Percentiles rank a stretch among this genome's conserved stretches.
Conservation (phyloP, 2,113 vertebrate genomes). For the Stercorarius parasiticus region DNA sequence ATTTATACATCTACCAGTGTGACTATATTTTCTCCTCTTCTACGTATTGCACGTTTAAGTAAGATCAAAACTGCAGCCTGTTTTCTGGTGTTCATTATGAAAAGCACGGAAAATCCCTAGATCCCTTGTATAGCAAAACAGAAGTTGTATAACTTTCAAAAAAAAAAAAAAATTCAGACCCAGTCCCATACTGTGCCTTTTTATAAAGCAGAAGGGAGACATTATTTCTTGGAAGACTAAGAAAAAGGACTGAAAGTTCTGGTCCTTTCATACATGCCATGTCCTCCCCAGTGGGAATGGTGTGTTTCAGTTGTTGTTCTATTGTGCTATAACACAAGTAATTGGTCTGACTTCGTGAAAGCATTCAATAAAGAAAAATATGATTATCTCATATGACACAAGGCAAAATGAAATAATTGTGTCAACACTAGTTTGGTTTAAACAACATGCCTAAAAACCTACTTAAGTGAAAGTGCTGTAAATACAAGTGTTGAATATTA, state of each 20-base stretch:
- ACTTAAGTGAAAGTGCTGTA: constrained; percentile 58
- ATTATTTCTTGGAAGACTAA: neutral
- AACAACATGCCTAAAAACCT: constrained; percentile 61
- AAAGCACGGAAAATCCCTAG: neutral
- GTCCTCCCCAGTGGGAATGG: neutral
- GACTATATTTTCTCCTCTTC: neutral
- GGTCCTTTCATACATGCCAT: neutral
- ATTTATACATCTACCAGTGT: neutral
- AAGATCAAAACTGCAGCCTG: neutral
- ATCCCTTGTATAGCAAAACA: neutral
- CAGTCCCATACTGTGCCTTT: neutral
- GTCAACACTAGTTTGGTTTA: constrained; percentile 59
- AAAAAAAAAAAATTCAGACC: neutral
- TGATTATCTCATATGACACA: neutral
- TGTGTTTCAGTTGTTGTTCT: neutral
- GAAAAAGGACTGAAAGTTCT: neutral
- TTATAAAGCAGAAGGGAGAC: neutral
- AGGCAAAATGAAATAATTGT: constrained; percentile 54
- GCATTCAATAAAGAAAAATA: constrained; percentile 18
- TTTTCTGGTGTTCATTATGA: neutral
- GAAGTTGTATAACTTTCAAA: neutral
- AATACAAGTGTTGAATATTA: constrained; percentile 67
- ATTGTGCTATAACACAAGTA: neutral
- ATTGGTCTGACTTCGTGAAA: constrained; percentile 8
- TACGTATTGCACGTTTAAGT: neutral